A percentile compares a stretch with the other conserved stretches of the same genome.
These are phyloP conservation scores for Etheostoma spectabile DNA, from an alignment of 2,113 vertebrate species.

Conservation along the genomic window DNA sequence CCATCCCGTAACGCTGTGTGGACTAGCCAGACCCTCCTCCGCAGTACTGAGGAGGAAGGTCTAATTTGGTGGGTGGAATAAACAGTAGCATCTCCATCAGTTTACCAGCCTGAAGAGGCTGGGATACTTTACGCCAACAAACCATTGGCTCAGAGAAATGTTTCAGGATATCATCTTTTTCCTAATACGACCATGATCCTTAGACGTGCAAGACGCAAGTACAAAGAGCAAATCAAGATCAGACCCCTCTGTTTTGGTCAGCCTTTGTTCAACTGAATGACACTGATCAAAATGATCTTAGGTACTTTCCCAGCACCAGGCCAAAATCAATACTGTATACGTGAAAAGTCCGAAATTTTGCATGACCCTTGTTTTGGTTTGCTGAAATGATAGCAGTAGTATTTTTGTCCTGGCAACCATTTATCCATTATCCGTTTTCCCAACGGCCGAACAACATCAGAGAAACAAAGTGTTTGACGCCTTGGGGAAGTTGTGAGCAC, in stretches of 20 bases:
- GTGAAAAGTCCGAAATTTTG: slow-evolving; percentile 38
- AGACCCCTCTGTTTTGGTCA: neutral
- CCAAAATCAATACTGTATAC: too few relatives aligned
- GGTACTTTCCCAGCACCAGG: too few relatives aligned
- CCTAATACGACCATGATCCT: slow-evolving; percentile 6
- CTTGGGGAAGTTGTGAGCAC: slow-evolving; percentile 47
- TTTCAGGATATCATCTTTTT: slow-evolving; percentile 11
- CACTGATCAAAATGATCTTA: too few relatives aligned
- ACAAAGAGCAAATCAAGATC: neutral
- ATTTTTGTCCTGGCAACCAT: slow-evolving; percentile 51
- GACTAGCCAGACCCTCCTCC: too few relatives aligned
- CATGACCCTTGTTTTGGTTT: slow-evolving; percentile 39
- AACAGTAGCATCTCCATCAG: slow-evolving; percentile 2
- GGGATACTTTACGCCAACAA: slow-evolving; percentile 30
- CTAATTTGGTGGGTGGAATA: neutral
- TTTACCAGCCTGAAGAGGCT: neutral
- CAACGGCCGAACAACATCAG: slow-evolving; percentile 39
- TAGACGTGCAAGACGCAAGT: neutral
- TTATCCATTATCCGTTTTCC: slow-evolving; percentile 59
- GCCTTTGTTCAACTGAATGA: too few relatives aligned
- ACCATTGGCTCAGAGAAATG: slow-evolving; percentile 11
- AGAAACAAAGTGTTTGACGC: slow-evolving; percentile 40
- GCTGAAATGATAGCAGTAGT: slow-evolving; percentile 52
- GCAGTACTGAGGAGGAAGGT: too few relatives aligned
- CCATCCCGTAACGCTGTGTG: too few relatives aligned